These are phyloP conservation scores for Lycaon pictus DNA, from an alignment of 2,113 vertebrate species.

Conservation along the genomic window DNA sequence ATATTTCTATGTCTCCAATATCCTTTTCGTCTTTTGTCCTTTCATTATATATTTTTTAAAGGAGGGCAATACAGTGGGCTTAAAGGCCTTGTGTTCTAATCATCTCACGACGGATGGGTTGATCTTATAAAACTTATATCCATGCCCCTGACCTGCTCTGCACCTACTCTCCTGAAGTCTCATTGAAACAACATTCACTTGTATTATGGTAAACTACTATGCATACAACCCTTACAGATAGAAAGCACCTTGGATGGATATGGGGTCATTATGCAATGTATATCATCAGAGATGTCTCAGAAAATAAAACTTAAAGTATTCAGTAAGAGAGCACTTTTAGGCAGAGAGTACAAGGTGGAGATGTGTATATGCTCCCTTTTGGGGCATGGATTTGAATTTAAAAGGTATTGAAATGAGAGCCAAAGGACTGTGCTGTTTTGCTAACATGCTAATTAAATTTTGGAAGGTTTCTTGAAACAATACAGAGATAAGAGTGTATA, in stretches of 20 bases:
- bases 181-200: neutral
- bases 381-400: neutral
- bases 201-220: neutral
- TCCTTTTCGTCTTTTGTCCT: neutral
- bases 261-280: neutral
- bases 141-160: neutral
- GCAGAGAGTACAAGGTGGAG: accelerated
- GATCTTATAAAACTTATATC: neutral
- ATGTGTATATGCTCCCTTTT: neutral
- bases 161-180: neutral
- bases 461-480: neutral
- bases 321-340: neutral
- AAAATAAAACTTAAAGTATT: neutral
- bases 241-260: neutral
- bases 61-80: accelerated
- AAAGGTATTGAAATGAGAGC: constrained; percentile 8
- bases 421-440: neutral
- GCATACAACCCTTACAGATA: neutral
- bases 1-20: neutral
- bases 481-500: neutral
- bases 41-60: neutral
- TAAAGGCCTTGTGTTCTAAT: neutral
- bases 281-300: neutral
- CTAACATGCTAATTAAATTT: neutral
- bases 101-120: accelerated